A percentile compares a stretch with the other conserved stretches of the same genome.
Conservation (phyloP, 2,797 vertebrate species). For the Pseudochaenichthys georgianus region DNA sequence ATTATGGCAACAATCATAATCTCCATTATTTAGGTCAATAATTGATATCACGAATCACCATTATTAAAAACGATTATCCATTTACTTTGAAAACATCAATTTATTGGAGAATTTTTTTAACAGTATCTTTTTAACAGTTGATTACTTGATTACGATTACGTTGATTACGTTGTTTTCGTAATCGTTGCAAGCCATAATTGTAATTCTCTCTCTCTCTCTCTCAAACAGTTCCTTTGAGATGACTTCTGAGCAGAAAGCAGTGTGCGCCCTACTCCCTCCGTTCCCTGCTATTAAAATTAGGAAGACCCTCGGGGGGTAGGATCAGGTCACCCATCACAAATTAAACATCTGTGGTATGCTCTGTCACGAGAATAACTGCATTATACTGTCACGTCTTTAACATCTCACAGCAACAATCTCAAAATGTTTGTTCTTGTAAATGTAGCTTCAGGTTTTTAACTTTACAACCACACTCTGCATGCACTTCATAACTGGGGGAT, state of each 20-base stretch:
- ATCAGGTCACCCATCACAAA: conserved; percentile 77
- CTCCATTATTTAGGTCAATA: too few species aligned
- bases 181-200: too few species aligned
- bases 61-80: too few species aligned
- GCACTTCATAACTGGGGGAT: conserved; percentile 19
- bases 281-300: conserved; percentile 78
- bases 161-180: too few species aligned
- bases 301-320: conserved; percentile 58
- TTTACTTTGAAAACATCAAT: too few species aligned
- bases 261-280: conserved; percentile 63
- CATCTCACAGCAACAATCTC: neutral
- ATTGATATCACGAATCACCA: too few species aligned
- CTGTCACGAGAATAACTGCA: conserved; percentile 53
- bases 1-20: too few species aligned
- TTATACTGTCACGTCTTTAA: conserved; percentile 9
- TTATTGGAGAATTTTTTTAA: too few species aligned
- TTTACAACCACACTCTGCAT: conserved; percentile 19
- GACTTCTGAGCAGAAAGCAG: conserved; percentile 80
- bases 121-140: too few species aligned
- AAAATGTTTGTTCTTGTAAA: conserved; percentile 14
- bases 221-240: conserved; percentile 78
- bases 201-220: conserved; percentile 34
- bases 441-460: conserved; percentile 23
- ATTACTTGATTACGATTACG: too few species aligned
- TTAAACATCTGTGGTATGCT: conserved; percentile 68